These are phyloP conservation scores for Orthosia incerta DNA, from an alignment of 2,888 invertebrate genomes.

Conservation along the genomic window DNA sequence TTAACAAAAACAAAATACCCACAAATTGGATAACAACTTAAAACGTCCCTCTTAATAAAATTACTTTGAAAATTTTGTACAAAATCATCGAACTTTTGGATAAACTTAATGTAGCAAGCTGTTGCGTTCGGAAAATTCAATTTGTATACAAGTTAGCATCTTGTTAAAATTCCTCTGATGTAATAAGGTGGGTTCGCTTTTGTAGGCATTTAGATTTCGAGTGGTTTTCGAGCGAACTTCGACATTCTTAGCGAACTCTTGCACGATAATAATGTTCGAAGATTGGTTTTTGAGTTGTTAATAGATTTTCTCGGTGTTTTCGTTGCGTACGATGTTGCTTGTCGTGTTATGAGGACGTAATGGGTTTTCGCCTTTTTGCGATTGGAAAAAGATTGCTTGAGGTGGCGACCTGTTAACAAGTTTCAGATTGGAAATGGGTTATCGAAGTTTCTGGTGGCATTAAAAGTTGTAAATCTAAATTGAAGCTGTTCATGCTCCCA, in stretches of 20 bases:
- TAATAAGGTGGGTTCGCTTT: constrained; percentile 83
- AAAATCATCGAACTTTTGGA: constrained; percentile 86
- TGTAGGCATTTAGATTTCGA: constrained; percentile 76
- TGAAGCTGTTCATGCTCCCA: background rate
- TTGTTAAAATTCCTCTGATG: constrained; percentile 89
- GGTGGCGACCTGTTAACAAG: constrained; percentile 12
- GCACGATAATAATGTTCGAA: constrained; percentile 64
- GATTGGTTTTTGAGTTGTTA: constrained; percentile 67
- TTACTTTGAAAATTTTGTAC: constrained; percentile 80
- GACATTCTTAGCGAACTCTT: constrained; percentile 70
- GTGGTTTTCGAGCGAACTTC: constrained; percentile 42
- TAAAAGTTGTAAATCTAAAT: constrained; percentile 10
- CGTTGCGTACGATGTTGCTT: constrained; percentile 35
- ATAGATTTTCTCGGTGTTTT: constrained; percentile 59
- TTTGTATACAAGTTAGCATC: constrained; percentile 90
- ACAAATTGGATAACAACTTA: constrained; percentile 71
- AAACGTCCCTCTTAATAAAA: constrained; percentile 72
- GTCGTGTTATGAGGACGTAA: constrained; percentile 49
- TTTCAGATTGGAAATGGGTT: constrained; percentile 25
- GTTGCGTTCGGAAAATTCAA: constrained; percentile 87
- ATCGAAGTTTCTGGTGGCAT: background rate
- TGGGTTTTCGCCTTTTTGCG: constrained; percentile 43
- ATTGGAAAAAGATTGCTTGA: constrained; percentile 46
- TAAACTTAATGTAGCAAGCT: constrained; percentile 89
- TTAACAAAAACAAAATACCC: constrained; percentile 67